Evolutionary conservation across 2,797 vertebrate species (phyloP).

Genomic region (Myripristis jacobus): DNA sequence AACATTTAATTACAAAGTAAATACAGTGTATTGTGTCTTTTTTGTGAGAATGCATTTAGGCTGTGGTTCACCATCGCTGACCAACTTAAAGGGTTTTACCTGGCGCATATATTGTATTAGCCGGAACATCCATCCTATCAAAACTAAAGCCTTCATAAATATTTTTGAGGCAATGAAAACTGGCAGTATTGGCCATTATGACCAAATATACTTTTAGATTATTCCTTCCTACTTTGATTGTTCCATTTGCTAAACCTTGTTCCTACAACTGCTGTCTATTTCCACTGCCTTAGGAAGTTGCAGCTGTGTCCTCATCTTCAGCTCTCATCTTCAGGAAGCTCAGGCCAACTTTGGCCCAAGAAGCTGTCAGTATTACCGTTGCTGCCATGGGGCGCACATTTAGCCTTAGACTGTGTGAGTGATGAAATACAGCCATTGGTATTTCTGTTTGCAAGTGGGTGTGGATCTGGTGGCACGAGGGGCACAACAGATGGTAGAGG

Average conservation of each 20-base stretch:
- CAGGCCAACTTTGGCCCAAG: background rate
- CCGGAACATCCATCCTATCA: too few relatives aligned
- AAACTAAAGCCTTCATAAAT: too few relatives aligned
- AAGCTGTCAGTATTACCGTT: background rate
- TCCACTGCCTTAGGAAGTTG: too few relatives aligned
- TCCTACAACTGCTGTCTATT: background rate
- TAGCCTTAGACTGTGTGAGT: background rate
- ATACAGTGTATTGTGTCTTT: background rate
- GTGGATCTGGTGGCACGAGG: constrained; percentile 44
- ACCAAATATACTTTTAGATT: background rate
- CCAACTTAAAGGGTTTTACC: too few relatives aligned
- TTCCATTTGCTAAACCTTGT: background rate
- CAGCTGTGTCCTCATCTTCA: background rate
- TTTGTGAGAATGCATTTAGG: background rate
- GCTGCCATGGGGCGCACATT: background rate
- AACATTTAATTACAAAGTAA: background rate
- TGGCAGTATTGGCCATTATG: too few relatives aligned
- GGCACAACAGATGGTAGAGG: constrained; percentile 21
- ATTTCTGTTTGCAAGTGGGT: constrained; percentile 20
- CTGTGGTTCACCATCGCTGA: background rate
- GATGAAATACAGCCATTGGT: constrained; percentile 38
- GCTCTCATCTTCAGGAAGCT: background rate
- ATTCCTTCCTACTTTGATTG: background rate
- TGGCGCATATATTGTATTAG: too few relatives aligned
- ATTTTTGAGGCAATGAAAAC: too few relatives aligned